phyloP scores from a whole-genome alignment of 2,797 vertebrate species.

The Scomberomorus guttatus region DNA sequence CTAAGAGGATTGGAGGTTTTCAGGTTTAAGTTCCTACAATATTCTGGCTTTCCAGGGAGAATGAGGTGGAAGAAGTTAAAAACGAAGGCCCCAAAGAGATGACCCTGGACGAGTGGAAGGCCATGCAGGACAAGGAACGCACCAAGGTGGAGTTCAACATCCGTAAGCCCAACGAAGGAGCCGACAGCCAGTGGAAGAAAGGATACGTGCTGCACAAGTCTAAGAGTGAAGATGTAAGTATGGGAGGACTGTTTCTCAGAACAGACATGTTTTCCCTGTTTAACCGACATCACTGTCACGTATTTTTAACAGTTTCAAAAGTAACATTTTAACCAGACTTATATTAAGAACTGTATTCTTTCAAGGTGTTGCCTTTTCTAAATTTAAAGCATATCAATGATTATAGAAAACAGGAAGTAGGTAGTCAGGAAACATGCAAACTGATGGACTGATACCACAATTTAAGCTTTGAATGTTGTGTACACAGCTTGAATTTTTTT shows the following conservation, averaged over 20 bases:
- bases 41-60: constrained; percentile 88
- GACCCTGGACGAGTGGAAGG: constrained; percentile 99
- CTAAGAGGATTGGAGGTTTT: constrained; percentile 51
- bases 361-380: no score
- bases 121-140: constrained; percentile 98
- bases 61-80: constrained; percentile 97
- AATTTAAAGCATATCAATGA: not conserved
- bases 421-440: not conserved
- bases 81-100: constrained; percentile 98
- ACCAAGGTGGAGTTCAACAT: constrained; percentile 99
- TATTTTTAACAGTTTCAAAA: no score
- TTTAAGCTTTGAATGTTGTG: not conserved
- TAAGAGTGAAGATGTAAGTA: constrained; percentile 96
- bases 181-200: constrained; percentile 99
- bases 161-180: constrained; percentile 98
- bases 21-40: constrained; percentile 33
- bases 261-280: no score
- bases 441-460: not conserved
- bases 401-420: not conserved
- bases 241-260: no score
- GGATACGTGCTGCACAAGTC: constrained; percentile 99
- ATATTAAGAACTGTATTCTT: not conserved
- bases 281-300: not conserved
- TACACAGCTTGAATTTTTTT: no score
- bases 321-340: not conserved